Base-by-base conservation (phyloP, 2,888 invertebrate species). In the Crocallis elinguaria region DNA sequence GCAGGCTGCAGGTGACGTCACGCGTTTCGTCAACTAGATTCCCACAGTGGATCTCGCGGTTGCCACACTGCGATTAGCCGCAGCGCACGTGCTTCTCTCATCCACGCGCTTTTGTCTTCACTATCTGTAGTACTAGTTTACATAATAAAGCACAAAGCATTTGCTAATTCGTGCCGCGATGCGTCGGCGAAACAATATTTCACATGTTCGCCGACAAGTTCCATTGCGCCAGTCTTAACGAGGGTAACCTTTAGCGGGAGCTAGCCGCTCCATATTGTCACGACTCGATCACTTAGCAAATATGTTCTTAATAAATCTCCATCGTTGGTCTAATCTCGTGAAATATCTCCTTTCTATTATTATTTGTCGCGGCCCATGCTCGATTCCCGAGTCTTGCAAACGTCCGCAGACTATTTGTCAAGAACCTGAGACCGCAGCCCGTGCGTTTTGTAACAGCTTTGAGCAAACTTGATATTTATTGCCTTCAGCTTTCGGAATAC, bases 161-260 rank as follows among this genome's bases (percentile, higher is more conserved):
- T 52, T 55, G 48, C 60, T 57, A 54, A 62, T 60, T 60, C 50
- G 21, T 44, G 46, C 30, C 37, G 36, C 49, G 37, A 57, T 60
- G 57, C 66, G 61, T 65, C 58, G 56, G 60, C 68, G 69, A 64
- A 62, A 73, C 53, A 70, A 77, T 75, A 77, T 75, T 78, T 82
- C 75, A 75, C 70, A 73, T 73, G 75, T 77, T 79, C 77, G 73
- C 71, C 69, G 67, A 63, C 64, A 55, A 61, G 60, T 60, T 61
- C 25, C 29, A 67, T 90, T 88, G 84, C 89, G 84, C 83, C 84
- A 89, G 70, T 56, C 65, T 72, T 88, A 89, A 90, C 86, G 82
- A 88, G 89, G 77, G 82, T 88, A 88, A 90, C 90, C 90, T 91
- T 91, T 90, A 82, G 67, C 74, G 73, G 79, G 76, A 82, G 82